Conservation (phyloP, 1,140 invertebrate genomes). For the Drosophila watanabei region DNA sequence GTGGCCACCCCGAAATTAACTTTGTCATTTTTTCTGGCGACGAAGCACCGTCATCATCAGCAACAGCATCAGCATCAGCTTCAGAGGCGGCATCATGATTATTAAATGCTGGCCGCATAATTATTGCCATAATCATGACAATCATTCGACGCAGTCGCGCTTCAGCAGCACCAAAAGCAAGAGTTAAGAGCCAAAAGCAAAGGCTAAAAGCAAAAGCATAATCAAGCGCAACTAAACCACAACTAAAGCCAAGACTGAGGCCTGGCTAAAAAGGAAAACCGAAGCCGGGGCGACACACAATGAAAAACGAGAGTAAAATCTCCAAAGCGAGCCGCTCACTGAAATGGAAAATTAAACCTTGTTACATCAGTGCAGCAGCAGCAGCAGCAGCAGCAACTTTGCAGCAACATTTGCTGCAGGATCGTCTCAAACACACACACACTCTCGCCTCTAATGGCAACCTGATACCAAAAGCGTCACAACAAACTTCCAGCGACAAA, state of each 20-base stretch:
- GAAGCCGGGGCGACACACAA: conserved; percentile 64
- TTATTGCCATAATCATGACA: conserved; percentile 64
- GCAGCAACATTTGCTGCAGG: conserved; percentile 63
- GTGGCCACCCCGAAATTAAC: conserved; percentile 56
- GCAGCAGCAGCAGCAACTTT: conserved; percentile 53
- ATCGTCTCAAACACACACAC: conserved; percentile 42
- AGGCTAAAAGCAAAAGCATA: conserved; percentile 54
- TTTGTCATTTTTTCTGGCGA: conserved; percentile 70
- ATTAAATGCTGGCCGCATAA: conserved; percentile 63
- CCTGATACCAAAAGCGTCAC: conserved; percentile 81
- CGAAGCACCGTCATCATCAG: conserved; percentile 51
- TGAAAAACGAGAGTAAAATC: conserved; percentile 85
- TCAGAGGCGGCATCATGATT: conserved; percentile 33
- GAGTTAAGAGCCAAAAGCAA: conserved; percentile 14
- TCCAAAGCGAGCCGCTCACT: conserved; percentile 77
- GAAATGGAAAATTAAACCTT: conserved; percentile 85
- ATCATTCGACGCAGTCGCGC: conserved; percentile 65
- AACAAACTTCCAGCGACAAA: conserved; percentile 56
- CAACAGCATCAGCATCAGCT: conserved; percentile 20
- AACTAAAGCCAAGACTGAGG: conserved; percentile 36
- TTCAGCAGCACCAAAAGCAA: conserved; percentile 47
- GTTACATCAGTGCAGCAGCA: conserved; percentile 80
- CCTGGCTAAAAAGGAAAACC: conserved; percentile 44
- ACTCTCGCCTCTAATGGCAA: conserved; percentile 64
- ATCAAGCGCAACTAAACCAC: conserved; percentile 73